Percentiles rank a stretch among this genome's conserved stretches.
Conservation (phyloP, 2,113 vertebrate species). For the Natator depressus region DNA sequence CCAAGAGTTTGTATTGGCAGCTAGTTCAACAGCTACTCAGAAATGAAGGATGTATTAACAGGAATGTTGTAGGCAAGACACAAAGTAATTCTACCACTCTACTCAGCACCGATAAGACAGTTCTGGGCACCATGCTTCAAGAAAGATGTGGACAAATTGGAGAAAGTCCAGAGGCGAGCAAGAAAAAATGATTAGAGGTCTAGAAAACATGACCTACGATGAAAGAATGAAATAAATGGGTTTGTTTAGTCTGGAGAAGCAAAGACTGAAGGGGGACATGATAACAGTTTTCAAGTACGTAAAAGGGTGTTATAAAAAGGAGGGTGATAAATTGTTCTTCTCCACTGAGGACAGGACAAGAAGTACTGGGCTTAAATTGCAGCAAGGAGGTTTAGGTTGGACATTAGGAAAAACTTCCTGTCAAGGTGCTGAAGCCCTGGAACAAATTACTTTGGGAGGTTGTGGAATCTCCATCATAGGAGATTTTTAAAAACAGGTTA, state of each 20-base stretch:
- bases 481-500: not conserved
- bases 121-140: not conserved
- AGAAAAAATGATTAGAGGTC: not conserved
- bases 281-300: not conserved
- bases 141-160: not conserved
- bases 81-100: not conserved
- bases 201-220: not conserved
- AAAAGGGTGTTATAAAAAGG: not conserved
- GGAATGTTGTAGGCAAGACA: not conserved
- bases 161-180: not conserved
- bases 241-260: not conserved
- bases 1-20: slow-evolving; percentile 5
- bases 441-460: not conserved
- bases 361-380: not conserved
- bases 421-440: not conserved
- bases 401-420: not conserved
- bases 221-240: not conserved
- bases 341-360: not conserved
- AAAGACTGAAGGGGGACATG: not conserved
- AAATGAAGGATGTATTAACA: not conserved
- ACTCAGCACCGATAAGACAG: not conserved
- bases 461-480: not conserved
- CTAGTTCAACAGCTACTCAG: slow-evolving; percentile 34
- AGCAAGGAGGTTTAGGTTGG: not conserved
- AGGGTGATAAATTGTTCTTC: not conserved